Evolutionary conservation across 2,888 invertebrate genomes (phyloP).

Genomic region (Euplexia lucipara): DNA sequence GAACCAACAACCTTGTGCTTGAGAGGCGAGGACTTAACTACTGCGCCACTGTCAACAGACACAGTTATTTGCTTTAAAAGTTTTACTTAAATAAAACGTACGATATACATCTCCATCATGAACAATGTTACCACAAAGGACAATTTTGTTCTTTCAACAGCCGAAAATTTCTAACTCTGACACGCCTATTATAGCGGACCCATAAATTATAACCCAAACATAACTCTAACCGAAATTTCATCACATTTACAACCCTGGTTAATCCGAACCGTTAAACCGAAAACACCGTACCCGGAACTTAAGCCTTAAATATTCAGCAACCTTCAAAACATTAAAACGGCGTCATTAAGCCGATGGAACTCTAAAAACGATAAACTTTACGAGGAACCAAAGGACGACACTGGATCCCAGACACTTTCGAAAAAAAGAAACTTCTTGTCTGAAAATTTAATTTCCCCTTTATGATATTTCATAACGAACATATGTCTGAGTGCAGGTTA

Average conservation of each 20-base stretch:
- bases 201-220: slow-evolving; percentile 52
- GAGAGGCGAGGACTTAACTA: too few species aligned
- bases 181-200: slow-evolving; percentile 35
- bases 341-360: slow-evolving; percentile 80
- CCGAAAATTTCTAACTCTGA: slow-evolving; percentile 8
- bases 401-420: slow-evolving; percentile 82
- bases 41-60: background rate
- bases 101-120: background rate
- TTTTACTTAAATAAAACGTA: slow-evolving; percentile 1
- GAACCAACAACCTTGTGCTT: too few species aligned
- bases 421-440: slow-evolving; percentile 82
- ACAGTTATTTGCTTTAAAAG: slow-evolving; percentile 9
- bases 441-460: slow-evolving; percentile 72
- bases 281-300: slow-evolving; percentile 64
- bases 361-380: slow-evolving; percentile 86
- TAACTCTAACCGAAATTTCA: slow-evolving; percentile 59
- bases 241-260: slow-evolving; percentile 60
- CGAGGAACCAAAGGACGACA: slow-evolving; percentile 85
- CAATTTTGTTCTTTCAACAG: slow-evolving; percentile 13
- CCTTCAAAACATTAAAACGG: slow-evolving; percentile 65
- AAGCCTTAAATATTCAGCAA: slow-evolving; percentile 65
- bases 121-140: slow-evolving; percentile 3
- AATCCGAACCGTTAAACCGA: slow-evolving; percentile 62
- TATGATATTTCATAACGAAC: slow-evolving; percentile 62
- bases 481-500: slow-evolving; percentile 28